A percentile compares a stretch with the other conserved stretches of the same genome.
Evolutionary conservation across 2,113 vertebrate species (phyloP).

Genomic region (Actenoides lindsayi): DNA sequence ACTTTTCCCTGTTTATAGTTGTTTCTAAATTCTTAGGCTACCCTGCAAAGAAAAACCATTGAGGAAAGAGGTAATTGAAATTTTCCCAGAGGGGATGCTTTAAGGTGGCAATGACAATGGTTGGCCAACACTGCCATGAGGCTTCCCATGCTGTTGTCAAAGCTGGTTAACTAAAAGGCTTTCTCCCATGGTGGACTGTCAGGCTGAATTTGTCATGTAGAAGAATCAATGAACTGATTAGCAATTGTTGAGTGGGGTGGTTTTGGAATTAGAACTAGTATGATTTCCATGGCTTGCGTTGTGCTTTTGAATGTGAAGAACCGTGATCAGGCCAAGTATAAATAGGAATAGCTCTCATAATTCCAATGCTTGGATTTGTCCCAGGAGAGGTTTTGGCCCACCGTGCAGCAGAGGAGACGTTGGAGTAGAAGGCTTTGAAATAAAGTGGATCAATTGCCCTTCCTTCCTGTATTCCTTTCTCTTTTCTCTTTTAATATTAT

Average conservation of each 20-base stretch:
- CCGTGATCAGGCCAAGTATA: background rate
- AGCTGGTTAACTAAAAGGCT: slow-evolving; percentile 18
- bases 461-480: slow-evolving; percentile 7
- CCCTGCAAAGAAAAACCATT: slow-evolving; percentile 2
- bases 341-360: background rate
- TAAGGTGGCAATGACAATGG: background rate
- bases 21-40: background rate
- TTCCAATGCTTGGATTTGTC: background rate
- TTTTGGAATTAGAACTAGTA: slow-evolving; percentile 6
- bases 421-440: background rate
- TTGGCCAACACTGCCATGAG: background rate
- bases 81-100: slow-evolving; percentile 25
- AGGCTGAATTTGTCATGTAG: slow-evolving; percentile 26
- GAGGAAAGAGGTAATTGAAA: slow-evolving; percentile 13
- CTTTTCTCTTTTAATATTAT: background rate
- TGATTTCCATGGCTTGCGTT: background rate
- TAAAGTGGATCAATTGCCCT: background rate
- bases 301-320: background rate
- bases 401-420: background rate
- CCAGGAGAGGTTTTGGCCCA: background rate
- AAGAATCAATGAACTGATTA: slow-evolving; percentile 53
- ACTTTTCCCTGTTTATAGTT: background rate
- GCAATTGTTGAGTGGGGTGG: background rate
- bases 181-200: slow-evolving; percentile 9
- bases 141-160: background rate